These are phyloP conservation scores for Chironomus tentans DNA, from an alignment of 2,888 invertebrate species.

Conservation along the genomic window DNA sequence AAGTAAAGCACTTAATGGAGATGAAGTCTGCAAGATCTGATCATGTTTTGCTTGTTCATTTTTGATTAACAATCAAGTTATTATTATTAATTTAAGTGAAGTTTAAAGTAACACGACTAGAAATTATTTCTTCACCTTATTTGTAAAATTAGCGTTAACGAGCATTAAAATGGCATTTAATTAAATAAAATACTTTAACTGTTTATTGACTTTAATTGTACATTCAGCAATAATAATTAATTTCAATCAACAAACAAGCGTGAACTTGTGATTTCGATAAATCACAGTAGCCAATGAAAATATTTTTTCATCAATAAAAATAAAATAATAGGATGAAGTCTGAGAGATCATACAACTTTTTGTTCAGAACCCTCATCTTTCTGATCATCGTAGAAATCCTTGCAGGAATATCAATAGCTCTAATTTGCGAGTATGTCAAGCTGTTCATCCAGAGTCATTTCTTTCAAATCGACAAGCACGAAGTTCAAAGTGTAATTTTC, in stretches of 20 bases:
- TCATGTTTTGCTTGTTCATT: no score
- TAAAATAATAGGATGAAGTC: background rate
- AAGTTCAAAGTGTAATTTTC: slow-evolving; percentile 25
- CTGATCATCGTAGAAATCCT: slow-evolving; percentile 10
- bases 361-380: background rate
- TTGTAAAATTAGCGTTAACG: no score
- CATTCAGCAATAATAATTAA: background rate
- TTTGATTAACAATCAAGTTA: no score
- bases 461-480: slow-evolving; percentile 23
- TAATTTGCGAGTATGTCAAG: slow-evolving; percentile 25
- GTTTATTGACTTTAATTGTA: background rate
- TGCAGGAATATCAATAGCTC: slow-evolving; percentile 11
- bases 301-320: background rate
- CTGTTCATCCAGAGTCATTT: slow-evolving; percentile 25
- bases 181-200: no score
- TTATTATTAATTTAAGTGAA: no score
- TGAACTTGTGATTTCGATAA: background rate
- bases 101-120: no score
- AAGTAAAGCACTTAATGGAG: no score
- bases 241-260: background rate
- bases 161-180: no score
- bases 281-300: background rate
- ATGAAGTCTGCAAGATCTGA: no score
- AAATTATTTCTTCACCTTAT: background rate
- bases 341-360: background rate